Evolutionary conservation across 1,140 invertebrate genomes (phyloP), one percentile per base, ranked within the genome.

Genomic region (Macrobrachium rosenbergii): DNA sequence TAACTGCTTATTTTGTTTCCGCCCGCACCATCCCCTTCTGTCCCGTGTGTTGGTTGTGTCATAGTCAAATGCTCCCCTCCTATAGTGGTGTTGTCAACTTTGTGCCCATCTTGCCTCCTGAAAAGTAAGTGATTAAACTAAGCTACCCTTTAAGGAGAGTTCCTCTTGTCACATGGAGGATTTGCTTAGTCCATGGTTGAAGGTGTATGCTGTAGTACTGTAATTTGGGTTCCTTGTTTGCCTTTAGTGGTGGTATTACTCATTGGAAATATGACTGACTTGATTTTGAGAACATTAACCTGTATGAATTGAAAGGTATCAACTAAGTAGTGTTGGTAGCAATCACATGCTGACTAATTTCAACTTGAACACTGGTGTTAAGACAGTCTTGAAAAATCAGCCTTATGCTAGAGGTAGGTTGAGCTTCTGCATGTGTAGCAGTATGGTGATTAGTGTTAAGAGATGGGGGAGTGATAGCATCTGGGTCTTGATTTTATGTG

Each of bases 81-180:
- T 87, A 87, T 87, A 75, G 63, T 81, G 85, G 85, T 82, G 85
- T 87, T 87, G 85, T 87, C 85, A 87, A 87, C 85, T 87, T 67
- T 87, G 85, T 87, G 76, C 85, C 85, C 78, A 77, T 87, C 85
- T 63, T 87, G 81, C 85, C 67, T 69, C 75, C 78, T 87, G 85
- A 87, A 87, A 87, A 87, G 85, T 87, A 87, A 87, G 85, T 87
- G 69, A 45, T 45, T 77, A 72, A 75, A 79, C 78, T 79, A 86
- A 86, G 62, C 83, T 62, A 43, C 37, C 69, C 69, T 28, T 43
- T 43, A 72, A 28, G 69, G 69, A 72, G 69, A 43, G 19, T 72
- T 52, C 52, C 52, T 75, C 63, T 52, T 83, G 17, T 43, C 28
- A 17, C 72, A 75, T 23, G 23, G 45, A 75, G 72, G 23, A 43